phyloP scores from a whole-genome alignment of 64 coral and sea anemone species.

The Montipora cactus region DNA sequence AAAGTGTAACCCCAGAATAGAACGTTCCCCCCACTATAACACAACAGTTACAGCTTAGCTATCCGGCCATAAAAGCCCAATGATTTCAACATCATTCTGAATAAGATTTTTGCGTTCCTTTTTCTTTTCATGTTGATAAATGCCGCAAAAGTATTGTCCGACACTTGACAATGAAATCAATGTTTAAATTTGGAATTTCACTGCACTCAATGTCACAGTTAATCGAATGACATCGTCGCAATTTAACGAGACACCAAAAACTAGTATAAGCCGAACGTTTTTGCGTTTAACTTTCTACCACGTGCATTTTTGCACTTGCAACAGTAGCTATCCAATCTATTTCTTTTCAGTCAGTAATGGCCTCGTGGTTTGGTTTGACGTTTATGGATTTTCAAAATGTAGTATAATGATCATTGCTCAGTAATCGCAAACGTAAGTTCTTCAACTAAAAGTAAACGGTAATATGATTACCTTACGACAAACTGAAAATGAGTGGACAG shows the following conservation, averaged over 20 bases:
- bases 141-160: background rate
- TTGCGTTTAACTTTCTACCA: slow-evolving; percentile 7
- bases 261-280: background rate
- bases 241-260: background rate
- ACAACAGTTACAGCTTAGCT: slow-evolving; percentile 18
- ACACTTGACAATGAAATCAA: slow-evolving; percentile 12
- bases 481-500: too few species aligned
- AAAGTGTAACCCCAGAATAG: too few species aligned
- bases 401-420: too few species aligned
- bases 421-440: too few species aligned
- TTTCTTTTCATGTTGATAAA: background rate
- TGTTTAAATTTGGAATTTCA: slow-evolving; percentile 24
- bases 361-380: too few species aligned
- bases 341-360: background rate
- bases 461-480: background rate
- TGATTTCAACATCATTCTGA: background rate
- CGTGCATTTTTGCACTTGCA: background rate
- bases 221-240: slow-evolving; percentile 26
- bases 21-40: background rate
- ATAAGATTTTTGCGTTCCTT: background rate
- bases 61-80: background rate
- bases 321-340: background rate
- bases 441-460: background rate
- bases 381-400: too few species aligned
- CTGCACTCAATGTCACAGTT: background rate